A percentile compares a stretch with the other conserved stretches of the same genome.
Conservation (phyloP, 2,113 vertebrate genomes). For the Syrmaticus mikado region DNA sequence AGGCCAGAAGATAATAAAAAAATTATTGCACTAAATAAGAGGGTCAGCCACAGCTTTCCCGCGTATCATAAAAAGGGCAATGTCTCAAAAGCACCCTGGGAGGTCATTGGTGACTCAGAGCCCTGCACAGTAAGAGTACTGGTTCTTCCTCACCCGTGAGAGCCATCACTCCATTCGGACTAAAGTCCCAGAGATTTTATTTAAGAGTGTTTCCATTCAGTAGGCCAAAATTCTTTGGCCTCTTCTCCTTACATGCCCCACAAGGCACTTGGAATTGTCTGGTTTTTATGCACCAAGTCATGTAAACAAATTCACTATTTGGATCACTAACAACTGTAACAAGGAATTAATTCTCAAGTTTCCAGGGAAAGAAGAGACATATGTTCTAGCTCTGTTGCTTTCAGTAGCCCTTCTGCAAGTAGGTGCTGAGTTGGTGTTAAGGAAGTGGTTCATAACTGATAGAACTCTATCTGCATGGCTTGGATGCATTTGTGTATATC, state of each 20-base stretch:
- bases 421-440: neutral
- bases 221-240: constrained; percentile 41
- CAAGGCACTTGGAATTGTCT: constrained; percentile 18
- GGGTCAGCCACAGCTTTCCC: neutral
- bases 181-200: constrained; percentile 17
- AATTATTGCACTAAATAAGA: neutral
- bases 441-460: neutral
- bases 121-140: neutral
- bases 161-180: neutral
- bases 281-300: constrained; percentile 14
- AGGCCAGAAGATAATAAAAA: neutral
- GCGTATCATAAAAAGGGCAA: neutral
- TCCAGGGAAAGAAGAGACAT: neutral
- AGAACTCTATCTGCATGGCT: neutral
- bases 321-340: neutral
- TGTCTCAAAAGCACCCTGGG: neutral
- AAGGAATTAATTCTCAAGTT: neutral
- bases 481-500: neutral
- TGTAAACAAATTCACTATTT: neutral
- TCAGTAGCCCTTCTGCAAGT: neutral
- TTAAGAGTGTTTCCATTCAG: constrained; percentile 46
- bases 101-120: neutral
- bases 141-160: neutral
- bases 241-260: neutral
- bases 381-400: neutral